A percentile compares a stretch with the other conserved stretches of the same genome.
Conservation (phyloP, 2,113 vertebrate genomes). For the Terrapene triunguis region DNA sequence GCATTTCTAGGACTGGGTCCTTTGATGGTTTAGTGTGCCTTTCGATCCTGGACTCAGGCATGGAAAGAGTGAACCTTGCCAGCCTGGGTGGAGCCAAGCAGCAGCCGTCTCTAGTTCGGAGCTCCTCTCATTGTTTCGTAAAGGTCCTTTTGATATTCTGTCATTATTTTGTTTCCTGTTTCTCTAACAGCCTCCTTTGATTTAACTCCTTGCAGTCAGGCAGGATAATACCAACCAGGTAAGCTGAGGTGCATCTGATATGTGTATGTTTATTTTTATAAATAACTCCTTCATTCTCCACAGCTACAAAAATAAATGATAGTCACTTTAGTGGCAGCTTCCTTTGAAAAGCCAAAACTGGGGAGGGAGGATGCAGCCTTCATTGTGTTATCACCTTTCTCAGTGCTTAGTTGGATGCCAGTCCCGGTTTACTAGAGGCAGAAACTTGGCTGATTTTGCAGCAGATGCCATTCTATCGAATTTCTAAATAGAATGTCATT, state of each 20-base stretch:
- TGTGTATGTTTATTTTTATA: not conserved
- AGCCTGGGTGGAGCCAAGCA: not conserved
- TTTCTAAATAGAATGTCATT: constrained; percentile 42
- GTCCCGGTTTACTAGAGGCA: constrained; percentile 6
- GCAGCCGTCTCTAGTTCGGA: not conserved
- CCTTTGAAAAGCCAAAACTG: not conserved
- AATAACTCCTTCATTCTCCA: not conserved
- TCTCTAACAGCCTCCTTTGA: not conserved
- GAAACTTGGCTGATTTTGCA: constrained; percentile 22
- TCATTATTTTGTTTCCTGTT: not conserved
- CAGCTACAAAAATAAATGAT: not conserved
- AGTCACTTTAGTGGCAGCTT: not conserved
- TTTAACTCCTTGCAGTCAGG: not conserved
- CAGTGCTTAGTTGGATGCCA: not conserved
- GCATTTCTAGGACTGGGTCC: not conserved
- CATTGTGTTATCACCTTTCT: not conserved
- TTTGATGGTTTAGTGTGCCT: not conserved
- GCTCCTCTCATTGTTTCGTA: not conserved
- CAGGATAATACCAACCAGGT: not conserved
- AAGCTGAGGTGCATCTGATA: not conserved
- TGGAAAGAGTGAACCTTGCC: not conserved
- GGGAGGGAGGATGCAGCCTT: not conserved
- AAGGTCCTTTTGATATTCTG: not conserved
- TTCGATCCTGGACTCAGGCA: not conserved
- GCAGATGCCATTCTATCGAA: constrained; percentile 42